Base-by-base conservation (phyloP, 1,140 invertebrate genomes). In the Drosophila littoralis region DNA sequence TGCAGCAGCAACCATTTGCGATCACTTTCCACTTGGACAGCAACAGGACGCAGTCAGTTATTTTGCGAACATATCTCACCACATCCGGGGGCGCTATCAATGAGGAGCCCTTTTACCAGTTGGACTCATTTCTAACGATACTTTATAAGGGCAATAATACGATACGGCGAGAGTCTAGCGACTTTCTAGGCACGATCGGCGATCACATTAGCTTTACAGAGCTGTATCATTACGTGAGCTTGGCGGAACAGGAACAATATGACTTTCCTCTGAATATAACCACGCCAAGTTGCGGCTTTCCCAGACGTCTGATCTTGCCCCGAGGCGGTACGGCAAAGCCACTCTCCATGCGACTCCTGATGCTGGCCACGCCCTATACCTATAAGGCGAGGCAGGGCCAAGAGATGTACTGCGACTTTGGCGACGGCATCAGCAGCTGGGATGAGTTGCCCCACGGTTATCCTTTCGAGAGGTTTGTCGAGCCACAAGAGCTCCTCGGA, bases 241-340 rank as follows among this genome's bases (percentile, higher is more conserved):
- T 86, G 38, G 82, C 82, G 0, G 65, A 81, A 28, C 15, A 66
- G 32, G 72, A 76, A 3, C 52, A 75, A 9, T 79, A 38, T 12
- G 75, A 79, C 2, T 86, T 81, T 32, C 69, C 75, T 0, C 32
- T 85, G 13, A 86, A 85, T 15, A 85, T 85, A 36, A 72, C 77
- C 2, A 66, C 46, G 6, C 45, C 70, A 0, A 81, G 68, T 50
- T 86, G 82, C 13, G 75, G 60, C 3, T 86, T 81, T 7, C 81
- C 81, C 0, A 59, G 78, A 7, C 81, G 75, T 10, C 22, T 85
- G 45, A 33, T 79, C 7, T n/a, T 86, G 43, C 78, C 82, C 0
- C 35, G 33, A 6, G 81, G 81, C 7, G 63, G 60, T 8, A 12
- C 1, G 0, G 38, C 13, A 12, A 54, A 48, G 12, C 42, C 59